Percentiles rank a stretch among this genome's conserved stretches.
phyloP scores from a whole-genome alignment of 2,888 invertebrate genomes.

The Andricus curvator region DNA sequence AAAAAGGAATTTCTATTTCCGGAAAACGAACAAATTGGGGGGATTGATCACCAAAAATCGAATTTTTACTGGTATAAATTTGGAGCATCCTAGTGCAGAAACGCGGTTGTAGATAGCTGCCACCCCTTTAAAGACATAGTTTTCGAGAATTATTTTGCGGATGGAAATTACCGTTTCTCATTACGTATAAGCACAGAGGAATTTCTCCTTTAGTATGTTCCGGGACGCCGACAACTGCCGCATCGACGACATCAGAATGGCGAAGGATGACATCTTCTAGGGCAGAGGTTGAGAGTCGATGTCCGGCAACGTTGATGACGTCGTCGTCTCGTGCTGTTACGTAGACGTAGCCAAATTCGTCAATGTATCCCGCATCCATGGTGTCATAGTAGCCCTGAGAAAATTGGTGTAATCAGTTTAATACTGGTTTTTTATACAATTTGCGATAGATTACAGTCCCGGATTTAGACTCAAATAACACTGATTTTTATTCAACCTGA shows the following conservation, averaged over 20 bases:
- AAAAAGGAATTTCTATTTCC: too few relatives aligned
- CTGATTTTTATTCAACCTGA: neutral
- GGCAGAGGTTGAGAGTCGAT: conserved; percentile 92
- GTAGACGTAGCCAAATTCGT: conserved; percentile 90
- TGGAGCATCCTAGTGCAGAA: too few relatives aligned
- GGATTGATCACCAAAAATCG: too few relatives aligned
- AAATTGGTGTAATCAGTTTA: conserved; percentile 8
- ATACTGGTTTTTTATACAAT: neutral
- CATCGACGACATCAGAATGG: conserved; percentile 92
- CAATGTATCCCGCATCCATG: conserved; percentile 95
- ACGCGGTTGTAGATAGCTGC: too few relatives aligned
- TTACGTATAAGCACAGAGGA: conserved; percentile 92
- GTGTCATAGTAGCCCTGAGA: conserved; percentile 93
- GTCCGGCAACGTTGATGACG: conserved; percentile 97
- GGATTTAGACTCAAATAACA: neutral
- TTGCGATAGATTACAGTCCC: neutral
- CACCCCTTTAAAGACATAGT: neutral
- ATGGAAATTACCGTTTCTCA: conserved; percentile 80
- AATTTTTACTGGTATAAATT: too few relatives aligned
- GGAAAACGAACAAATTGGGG: too few relatives aligned
- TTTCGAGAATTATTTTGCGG: neutral
- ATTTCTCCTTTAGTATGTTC: conserved; percentile 94
- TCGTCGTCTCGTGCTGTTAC: conserved; percentile 96
- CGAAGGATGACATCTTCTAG: conserved; percentile 93
- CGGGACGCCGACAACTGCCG: conserved; percentile 93